These are phyloP conservation scores for Montipora foliosa DNA, from an alignment of 64 coral and sea anemone genomes.

Conservation along the genomic window DNA sequence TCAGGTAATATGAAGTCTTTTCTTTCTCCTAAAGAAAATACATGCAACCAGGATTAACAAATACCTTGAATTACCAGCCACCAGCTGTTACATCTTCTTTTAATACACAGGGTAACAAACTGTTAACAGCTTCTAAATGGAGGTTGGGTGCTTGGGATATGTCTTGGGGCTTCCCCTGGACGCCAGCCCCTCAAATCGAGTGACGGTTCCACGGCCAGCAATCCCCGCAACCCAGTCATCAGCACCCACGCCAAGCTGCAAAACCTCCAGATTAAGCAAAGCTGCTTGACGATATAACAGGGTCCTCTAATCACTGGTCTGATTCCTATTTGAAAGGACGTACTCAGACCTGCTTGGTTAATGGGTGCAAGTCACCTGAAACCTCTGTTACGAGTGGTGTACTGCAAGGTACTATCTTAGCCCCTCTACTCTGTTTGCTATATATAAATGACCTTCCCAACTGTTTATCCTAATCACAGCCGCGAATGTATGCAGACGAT, in stretches of 20 bases:
- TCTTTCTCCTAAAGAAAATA: slow-evolving; percentile 53
- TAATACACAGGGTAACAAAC: no score
- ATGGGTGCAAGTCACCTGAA: neutral
- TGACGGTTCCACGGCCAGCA: no score
- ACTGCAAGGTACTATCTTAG: neutral
- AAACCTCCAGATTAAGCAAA: no score
- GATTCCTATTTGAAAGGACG: neutral
- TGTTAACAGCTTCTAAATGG: no score
- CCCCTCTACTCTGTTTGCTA: neutral
- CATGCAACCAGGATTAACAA: no score
- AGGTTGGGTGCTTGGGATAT: no score
- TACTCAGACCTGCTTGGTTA: neutral
- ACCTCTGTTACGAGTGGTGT: neutral
- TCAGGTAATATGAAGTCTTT: slow-evolving; percentile 87
- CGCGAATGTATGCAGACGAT: neutral
- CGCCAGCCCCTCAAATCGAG: no score
- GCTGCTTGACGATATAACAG: neutral
- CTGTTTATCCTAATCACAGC: neutral
- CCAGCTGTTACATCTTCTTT: no score
- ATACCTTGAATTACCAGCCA: no score
- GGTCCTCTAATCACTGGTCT: neutral
- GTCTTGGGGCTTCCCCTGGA: no score
- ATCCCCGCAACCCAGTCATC: no score
- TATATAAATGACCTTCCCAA: neutral
- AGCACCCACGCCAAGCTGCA: no score